Evolutionary conservation across 2,113 vertebrate species (phyloP), one percentile per base, ranked within the genome.

Genomic region (Megaceryle torquata): DNA sequence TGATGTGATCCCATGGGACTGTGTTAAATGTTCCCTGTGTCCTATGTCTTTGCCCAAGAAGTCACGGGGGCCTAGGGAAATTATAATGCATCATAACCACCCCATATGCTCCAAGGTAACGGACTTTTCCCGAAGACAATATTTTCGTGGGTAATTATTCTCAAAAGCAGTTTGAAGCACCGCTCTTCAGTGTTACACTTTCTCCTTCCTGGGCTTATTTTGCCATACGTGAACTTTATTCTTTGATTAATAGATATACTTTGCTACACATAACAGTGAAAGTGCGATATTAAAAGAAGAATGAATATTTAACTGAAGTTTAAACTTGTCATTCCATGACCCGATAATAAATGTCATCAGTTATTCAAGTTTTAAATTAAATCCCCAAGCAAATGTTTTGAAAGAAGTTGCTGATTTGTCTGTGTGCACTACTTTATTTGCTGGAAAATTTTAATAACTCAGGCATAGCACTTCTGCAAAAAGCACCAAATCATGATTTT

Each of bases 311-410:
- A 93, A 84, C 91, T 76, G 51, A 56, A 86, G 77, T 89, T 94
- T 86, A 86, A 95, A 84, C 81, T 84, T 93, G 88, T 79, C 83
- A 43, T 64, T 95, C 94, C 84, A 17, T 43, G 65, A 86, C 64
- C 65, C 68, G 61, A 75, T 84, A 84, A 95, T 91, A 97, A 95
- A 92, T 82, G 74, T 70, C 81, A 44, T 68, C 51, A 86, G 67
- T 75, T 82, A 89, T 68, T 92, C 61, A 44, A 48, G 64, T 89
- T 82, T 53, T 67, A 85, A 79, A 92, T 88, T 50, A 94, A 96
- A 86, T 91, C 93, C 51, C 75, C 35, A n/a, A 88, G 91, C 82
- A 95, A 96, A 94, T 65, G 39, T 54, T 89, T 76, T 80, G 85
- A 80, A 86, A 83, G 82, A 67, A 86, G 78, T 41, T 50, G 80